Base-by-base conservation (phyloP, 2,113 vertebrate genomes). In the Caloenas nicobarica region DNA sequence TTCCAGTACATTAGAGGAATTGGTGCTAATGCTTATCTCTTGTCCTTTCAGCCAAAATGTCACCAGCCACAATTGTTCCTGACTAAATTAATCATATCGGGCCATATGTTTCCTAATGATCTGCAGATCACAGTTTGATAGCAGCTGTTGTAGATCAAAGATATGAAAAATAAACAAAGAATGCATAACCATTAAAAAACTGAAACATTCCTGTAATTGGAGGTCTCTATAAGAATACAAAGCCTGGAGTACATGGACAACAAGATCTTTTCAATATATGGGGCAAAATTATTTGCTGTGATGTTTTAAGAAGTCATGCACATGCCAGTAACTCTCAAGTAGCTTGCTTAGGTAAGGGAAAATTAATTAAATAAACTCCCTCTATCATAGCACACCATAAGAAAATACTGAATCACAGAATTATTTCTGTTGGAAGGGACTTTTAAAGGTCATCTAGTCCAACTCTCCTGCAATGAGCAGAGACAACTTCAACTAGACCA, bases 21-120 rank as follows among this genome's bases (percentile, higher is more conserved):
- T 71, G 40, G 21, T 86, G 50, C n/a, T 86, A 72, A 53, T 72
- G 61, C 12, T 87, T 76, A 42, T 78, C 86, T 84, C 82, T 81
- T 90, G 40, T 72, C 61, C 58, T 85, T 88, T 91, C 44, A 50
- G 70, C 69, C 69, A 89, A 87, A 92, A 91, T 82, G 57, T 93
- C 58, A 58, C 40, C 57, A 78, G 44, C 8, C 13, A 72, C 57
- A 81, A 84, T 90, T 84, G 16, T 76, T 95, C 25, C 61, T 69
- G 65, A 93, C 73, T 91, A 81, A 94, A 94, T 91, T 81, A 94
- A 94, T 93, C 88, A 79, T 83, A 82, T 81, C 58, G 65, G 85
- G 65, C 81, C 73, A 79, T 85, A 91, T 84, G 77, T 76, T 97
- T 95, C 78, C 57, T 95, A 91, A 94, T 76, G 73, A 87, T 91